Conservation (phyloP, 2,888 invertebrate genomes). For the Pedicia rivosa region DNA sequence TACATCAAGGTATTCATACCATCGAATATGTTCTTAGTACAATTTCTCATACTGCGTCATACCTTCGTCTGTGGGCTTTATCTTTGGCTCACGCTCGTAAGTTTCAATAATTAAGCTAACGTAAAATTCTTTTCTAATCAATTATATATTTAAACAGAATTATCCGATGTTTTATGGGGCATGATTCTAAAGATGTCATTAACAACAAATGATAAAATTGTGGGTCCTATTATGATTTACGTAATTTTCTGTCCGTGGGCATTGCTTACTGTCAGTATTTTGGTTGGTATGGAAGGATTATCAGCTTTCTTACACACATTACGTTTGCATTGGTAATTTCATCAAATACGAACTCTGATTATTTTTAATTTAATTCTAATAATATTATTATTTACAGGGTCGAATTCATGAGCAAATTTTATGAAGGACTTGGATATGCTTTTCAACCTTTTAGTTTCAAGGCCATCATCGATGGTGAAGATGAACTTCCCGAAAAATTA, state of each 20-base stretch:
- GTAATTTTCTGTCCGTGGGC: slow-evolving; percentile 83
- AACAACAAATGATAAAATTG: slow-evolving; percentile 36
- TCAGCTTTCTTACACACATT: slow-evolving; percentile 97
- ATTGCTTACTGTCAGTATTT: slow-evolving; percentile 77
- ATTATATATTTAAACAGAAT: slow-evolving; percentile 64
- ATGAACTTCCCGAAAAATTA: too few species aligned
- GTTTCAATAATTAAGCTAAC: slow-evolving; percentile 19
- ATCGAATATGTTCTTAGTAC: slow-evolving; percentile 94
- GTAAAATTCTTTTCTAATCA: not conserved
- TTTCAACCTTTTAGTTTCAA: slow-evolving; percentile 81
- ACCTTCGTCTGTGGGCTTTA: slow-evolving; percentile 90
- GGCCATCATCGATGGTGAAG: slow-evolving; percentile 44
- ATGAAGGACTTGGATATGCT: slow-evolving; percentile 61
- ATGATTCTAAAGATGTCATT: slow-evolving; percentile 77
- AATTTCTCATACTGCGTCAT: slow-evolving; percentile 93
- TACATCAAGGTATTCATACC: slow-evolving; percentile 90
- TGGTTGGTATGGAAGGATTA: slow-evolving; percentile 97
- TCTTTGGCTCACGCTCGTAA: slow-evolving; percentile 90
- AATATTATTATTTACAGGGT: too few species aligned
- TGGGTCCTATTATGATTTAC: slow-evolving; percentile 60
- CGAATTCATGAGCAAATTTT: slow-evolving; percentile 95
- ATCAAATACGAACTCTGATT: not conserved
- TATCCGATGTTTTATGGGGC: slow-evolving; percentile 81
- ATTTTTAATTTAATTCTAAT: slow-evolving; percentile 14
- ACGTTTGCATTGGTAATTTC: slow-evolving; percentile 81